A percentile compares a stretch with the other conserved stretches of the same genome.
These are phyloP conservation scores for Meghimatium bilineatum DNA, from an alignment of 2,888 invertebrate genomes.

Conservation along the genomic window DNA sequence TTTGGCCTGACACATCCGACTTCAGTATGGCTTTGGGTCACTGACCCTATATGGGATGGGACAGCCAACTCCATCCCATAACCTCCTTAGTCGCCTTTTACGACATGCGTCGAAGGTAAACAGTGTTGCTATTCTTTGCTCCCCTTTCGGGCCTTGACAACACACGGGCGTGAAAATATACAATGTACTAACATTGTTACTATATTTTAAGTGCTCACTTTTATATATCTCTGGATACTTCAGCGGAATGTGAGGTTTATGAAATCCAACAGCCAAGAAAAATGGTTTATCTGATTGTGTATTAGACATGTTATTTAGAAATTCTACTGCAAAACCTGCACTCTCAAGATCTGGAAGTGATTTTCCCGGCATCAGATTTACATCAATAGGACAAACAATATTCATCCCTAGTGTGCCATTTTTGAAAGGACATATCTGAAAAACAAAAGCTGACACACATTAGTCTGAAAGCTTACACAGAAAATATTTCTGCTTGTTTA, in stretches of 20 bases:
- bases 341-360: slow-evolving; percentile 90
- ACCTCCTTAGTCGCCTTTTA: too few relatives aligned
- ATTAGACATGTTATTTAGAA: slow-evolving; percentile 78
- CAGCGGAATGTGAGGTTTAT: slow-evolving; percentile 94
- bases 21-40: too few relatives aligned
- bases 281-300: slow-evolving; percentile 81
- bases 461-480: too few relatives aligned
- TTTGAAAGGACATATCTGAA: slow-evolving; percentile 82
- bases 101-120: too few relatives aligned
- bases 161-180: too few relatives aligned
- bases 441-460: background rate
- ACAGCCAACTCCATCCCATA: too few relatives aligned
- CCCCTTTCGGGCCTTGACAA: too few relatives aligned
- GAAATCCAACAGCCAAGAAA: slow-evolving; percentile 90
- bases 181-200: background rate
- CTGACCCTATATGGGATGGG: too few relatives aligned
- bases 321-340: slow-evolving; percentile 82
- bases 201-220: slow-evolving; percentile 79
- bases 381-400: slow-evolving; percentile 86
- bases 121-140: too few relatives aligned
- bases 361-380: slow-evolving; percentile 84
- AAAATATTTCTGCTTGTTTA: too few relatives aligned
- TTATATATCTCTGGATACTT: slow-evolving; percentile 88
- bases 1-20: too few relatives aligned
- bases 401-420: slow-evolving; percentile 74